A percentile compares a stretch with the other conserved stretches of the same genome.
Evolutionary conservation across 2,888 invertebrate genomes (phyloP).

Genomic region (Coelopa pilipes): DNA sequence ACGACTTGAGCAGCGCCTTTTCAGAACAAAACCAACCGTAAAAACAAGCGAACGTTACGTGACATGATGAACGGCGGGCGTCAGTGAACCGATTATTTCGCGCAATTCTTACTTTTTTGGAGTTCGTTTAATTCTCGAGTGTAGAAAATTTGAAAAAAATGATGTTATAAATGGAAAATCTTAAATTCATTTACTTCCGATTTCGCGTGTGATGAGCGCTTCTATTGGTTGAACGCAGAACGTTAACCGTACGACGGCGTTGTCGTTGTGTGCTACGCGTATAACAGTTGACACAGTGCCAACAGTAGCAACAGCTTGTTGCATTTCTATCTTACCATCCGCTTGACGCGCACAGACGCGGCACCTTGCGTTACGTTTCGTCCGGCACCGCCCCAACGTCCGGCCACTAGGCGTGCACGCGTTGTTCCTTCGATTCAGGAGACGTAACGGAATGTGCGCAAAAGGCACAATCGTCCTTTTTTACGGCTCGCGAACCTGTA

Average conservation of each 20-base stretch:
- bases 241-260: too few relatives aligned
- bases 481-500: conserved; percentile 27
- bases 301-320: conserved; percentile 27
- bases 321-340: not conserved
- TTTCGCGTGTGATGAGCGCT: too few relatives aligned
- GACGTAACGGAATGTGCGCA: conserved; percentile 21
- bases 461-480: not conserved
- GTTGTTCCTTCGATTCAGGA: conserved; percentile 5
- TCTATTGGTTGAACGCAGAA: too few relatives aligned
- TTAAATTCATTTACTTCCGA: too few relatives aligned
- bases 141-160: too few relatives aligned
- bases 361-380: not conserved
- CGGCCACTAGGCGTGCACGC: not conserved
- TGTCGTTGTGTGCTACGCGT: not conserved
- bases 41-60: conserved; percentile 16
- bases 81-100: too few relatives aligned
- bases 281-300: not conserved
- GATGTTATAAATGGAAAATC: too few relatives aligned
- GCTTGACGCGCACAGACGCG: not conserved
- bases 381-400: not conserved
- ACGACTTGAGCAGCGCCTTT: not conserved
- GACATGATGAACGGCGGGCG: not conserved
- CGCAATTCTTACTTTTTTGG: too few relatives aligned
- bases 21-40: conserved; percentile 25
- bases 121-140: too few relatives aligned